Evolutionary conservation across 2,888 invertebrate genomes (phyloP), one percentile per base, ranked within the genome.

Genomic region (Pseudococcus longispinus): DNA sequence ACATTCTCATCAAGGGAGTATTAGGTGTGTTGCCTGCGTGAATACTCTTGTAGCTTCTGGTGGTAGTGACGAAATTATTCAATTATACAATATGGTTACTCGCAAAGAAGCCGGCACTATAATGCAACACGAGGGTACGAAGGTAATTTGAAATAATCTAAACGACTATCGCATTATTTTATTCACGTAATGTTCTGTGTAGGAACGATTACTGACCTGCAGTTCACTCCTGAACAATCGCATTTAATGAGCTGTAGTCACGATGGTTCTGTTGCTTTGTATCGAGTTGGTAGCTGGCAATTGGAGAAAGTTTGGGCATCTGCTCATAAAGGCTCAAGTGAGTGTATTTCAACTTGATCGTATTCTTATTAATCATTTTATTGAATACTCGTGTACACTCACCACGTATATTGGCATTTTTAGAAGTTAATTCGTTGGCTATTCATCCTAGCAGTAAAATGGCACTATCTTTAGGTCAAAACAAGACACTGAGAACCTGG

Each of bases 371-470:
- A 3, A 18, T 70, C 18, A 70, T 2, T 29, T 11, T 42, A 5
- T 29, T 20, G 13, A 88, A 26, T 9, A 82, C 70, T 4, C 18
- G 0, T 44, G 26, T 20, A n/a, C 29, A 29, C 20, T 15, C 37
- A 9, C 37, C 37, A 37, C 5, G 5, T 37, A 37, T 37, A 8
- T 37, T 6, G 37, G 37, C 11, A 26, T 86, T 15, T 86, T 92
- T 92, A 88, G 92, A 94, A 5, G 93, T 98, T 0, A 93, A 94
- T 87, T 93, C 94, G 88, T 91, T 98, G 86, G 94, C 95, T 84
- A 93, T 98, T 83, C 98, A 98, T 92, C 96, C 97, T 1, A 94
- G 95, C 89, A 97, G 97, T 18, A 97, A 97, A 91, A 90, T 98
- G 88, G 96, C 97, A 0, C 91, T 98, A 11, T 95, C 97, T 15